Evolutionary conservation across 2,113 vertebrate species (phyloP).

Genomic region (Epinephelus fuscoguttatus): DNA sequence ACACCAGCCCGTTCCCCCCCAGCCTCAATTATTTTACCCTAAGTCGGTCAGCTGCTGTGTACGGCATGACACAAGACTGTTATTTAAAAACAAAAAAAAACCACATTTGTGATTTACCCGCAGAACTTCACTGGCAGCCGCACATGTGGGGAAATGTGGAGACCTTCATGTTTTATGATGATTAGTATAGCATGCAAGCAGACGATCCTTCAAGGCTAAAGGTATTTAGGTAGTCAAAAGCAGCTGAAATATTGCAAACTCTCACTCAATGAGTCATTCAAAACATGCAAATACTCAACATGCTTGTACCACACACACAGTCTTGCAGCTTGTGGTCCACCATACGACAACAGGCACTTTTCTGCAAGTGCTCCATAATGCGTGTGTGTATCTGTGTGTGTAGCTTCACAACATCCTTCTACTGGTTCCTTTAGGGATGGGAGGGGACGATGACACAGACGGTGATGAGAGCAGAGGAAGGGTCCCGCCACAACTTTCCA

Average conservation of each 20-base stretch:
- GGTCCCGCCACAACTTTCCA: conserved; percentile 30
- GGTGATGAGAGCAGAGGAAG: conserved; percentile 58
- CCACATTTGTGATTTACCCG: conserved; percentile 8
- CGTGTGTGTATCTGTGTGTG: conserved; percentile 11
- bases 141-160: conserved; percentile 49
- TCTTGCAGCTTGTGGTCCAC: neutral
- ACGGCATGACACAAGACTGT: conserved; percentile 21
- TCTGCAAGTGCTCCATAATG: neutral
- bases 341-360: conserved; percentile 36
- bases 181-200: conserved; percentile 53
- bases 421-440: conserved; percentile 43
- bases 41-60: conserved; percentile 46
- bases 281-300: conserved; percentile 38
- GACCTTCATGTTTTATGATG: conserved; percentile 48
- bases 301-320: conserved; percentile 50
- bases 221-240: conserved; percentile 29
- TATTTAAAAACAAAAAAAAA: conserved; percentile 20
- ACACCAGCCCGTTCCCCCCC: conserved; percentile 33
- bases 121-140: conserved; percentile 10
- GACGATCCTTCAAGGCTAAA: conserved; percentile 51
- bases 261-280: conserved; percentile 49
- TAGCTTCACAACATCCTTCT: conserved; percentile 40
- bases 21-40: conserved; percentile 43
- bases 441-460: conserved; percentile 57
- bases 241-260: conserved; percentile 58